These are phyloP conservation scores for Acronicta aceris DNA, from an alignment of 2,888 invertebrate genomes.

Conservation along the genomic window DNA sequence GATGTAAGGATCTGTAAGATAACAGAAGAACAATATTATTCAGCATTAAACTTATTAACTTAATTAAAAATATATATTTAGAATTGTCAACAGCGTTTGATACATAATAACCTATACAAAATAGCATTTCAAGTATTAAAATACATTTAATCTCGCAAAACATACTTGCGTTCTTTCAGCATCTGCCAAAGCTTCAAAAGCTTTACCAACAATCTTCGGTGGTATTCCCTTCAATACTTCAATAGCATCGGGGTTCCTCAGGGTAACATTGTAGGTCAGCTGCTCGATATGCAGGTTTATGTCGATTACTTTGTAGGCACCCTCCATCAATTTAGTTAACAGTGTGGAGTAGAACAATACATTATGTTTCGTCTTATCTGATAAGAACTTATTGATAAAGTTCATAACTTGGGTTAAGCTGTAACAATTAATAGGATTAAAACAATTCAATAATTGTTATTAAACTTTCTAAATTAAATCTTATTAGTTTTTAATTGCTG, in stretches of 20 bases:
- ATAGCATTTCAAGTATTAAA: neutral
- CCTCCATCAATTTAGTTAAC: constrained; percentile 78
- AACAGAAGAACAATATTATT: neutral
- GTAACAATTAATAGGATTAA: constrained; percentile 42
- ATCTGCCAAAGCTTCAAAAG: constrained; percentile 82
- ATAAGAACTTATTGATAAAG: constrained; percentile 74
- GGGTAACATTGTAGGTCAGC: constrained; percentile 77
- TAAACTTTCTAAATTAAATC: too few relatives aligned
- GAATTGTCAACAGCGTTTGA: constrained; percentile 4
- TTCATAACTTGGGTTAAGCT: constrained; percentile 76
- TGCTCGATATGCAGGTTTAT: constrained; percentile 82
- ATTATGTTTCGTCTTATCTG: constrained; percentile 72
- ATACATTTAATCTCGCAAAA: neutral
- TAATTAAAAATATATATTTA: neutral
- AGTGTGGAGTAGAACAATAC: constrained; percentile 81
- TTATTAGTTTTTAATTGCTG: too few relatives aligned
- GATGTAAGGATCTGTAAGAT: constrained; percentile 77
- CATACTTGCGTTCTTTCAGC: constrained; percentile 81
- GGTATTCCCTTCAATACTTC: constrained; percentile 71
- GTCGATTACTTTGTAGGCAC: constrained; percentile 72
- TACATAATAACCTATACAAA: neutral
- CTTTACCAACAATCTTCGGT: constrained; percentile 69
- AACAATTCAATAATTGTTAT: too few relatives aligned
- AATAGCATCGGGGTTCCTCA: constrained; percentile 77
- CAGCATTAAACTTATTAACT: neutral